Evolutionary conservation across 2,888 invertebrate genomes (phyloP).

Genomic region (Sminthurides aquaticus): DNA sequence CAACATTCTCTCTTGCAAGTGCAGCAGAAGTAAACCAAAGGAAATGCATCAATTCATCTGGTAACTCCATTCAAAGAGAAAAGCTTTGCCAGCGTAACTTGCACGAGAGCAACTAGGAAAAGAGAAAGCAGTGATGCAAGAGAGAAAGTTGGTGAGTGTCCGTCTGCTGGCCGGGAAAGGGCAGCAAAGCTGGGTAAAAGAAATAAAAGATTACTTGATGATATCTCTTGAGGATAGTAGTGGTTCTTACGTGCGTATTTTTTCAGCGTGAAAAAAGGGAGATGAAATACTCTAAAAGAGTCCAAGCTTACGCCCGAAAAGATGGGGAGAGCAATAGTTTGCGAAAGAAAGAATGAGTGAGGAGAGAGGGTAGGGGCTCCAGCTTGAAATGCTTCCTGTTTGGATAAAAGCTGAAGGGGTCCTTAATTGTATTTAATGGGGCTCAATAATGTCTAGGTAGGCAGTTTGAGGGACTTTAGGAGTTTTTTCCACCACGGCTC

Average conservation of each 20-base stretch:
- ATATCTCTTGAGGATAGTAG: neutral
- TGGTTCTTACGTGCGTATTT: too few species aligned
- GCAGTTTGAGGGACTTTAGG: conserved; percentile 35
- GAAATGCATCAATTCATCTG: too few species aligned
- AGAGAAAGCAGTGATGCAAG: too few species aligned
- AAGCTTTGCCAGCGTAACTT: too few species aligned
- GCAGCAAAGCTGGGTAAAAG: neutral
- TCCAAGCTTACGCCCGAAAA: neutral
- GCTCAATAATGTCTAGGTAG: conserved; percentile 32
- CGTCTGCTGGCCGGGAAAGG: too few species aligned
- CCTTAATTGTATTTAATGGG: conserved; percentile 41
- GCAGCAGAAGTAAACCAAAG: too few species aligned
- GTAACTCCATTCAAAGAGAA: too few species aligned
- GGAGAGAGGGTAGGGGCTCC: conserved; percentile 5
- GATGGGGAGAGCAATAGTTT: neutral
- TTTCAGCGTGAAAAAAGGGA: neutral
- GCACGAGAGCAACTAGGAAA: too few species aligned
- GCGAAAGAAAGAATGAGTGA: too few species aligned
- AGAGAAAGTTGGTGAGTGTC: too few species aligned
- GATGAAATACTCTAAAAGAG: neutral
- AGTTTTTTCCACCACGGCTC: conserved; percentile 21
- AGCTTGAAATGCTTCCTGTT: conserved; percentile 30
- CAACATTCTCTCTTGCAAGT: too few species aligned
- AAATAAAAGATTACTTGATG: neutral
- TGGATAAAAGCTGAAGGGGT: conserved; percentile 35